Evolutionary conservation across 2,113 vertebrate genomes (phyloP).

Genomic region (Tonatia bakeri): DNA sequence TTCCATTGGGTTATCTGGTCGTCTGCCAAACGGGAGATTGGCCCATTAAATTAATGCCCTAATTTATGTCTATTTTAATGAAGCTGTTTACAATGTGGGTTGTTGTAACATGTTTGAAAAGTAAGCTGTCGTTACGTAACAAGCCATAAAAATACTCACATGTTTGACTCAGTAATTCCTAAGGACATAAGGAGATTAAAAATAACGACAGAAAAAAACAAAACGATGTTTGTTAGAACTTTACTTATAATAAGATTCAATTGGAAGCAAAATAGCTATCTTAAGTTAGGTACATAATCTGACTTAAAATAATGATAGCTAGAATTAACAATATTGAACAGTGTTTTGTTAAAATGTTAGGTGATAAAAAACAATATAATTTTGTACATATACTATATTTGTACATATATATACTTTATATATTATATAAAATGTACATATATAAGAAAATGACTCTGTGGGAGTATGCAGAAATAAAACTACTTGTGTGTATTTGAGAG

Average conservation of each 20-base stretch:
- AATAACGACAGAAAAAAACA: background rate
- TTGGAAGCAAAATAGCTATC: background rate
- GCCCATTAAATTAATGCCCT: background rate
- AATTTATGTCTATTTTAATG: conserved; percentile 6
- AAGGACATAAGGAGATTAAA: conserved; percentile 9
- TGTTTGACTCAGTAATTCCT: background rate
- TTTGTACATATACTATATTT: background rate
- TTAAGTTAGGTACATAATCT: conserved; percentile 9
- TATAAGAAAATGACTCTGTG: background rate
- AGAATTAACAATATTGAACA: background rate
- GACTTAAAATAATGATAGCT: background rate
- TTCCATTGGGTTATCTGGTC: background rate
- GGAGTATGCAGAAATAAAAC: background rate
- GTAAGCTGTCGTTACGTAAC: background rate
- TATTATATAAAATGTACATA: background rate
- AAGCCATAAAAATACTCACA: background rate
- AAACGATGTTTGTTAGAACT: background rate
- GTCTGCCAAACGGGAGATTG: background rate
- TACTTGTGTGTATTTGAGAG: background rate
- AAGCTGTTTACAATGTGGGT: background rate
- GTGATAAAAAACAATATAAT: background rate
- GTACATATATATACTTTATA: background rate
- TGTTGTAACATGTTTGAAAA: background rate
- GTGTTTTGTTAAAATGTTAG: background rate
- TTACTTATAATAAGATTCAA: background rate